Percentiles rank a stretch among this genome's conserved stretches.
phyloP scores from a whole-genome alignment of 2,888 invertebrate species.

The Lomographa bimaculata region DNA sequence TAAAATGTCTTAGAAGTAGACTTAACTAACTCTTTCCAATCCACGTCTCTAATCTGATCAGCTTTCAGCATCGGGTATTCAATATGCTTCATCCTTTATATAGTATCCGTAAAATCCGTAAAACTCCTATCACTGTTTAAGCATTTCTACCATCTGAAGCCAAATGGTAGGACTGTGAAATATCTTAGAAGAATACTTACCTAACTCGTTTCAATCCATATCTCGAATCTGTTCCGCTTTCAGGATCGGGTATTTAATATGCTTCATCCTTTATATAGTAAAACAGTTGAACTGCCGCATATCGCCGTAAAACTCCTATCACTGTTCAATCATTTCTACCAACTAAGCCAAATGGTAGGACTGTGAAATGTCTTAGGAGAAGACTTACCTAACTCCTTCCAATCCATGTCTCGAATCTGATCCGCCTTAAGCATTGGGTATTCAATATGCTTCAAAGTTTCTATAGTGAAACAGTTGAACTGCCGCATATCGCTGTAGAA shows the following conservation, averaged over 20 bases:
- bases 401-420: slow-evolving; percentile 92
- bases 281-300: slow-evolving; percentile 93
- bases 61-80: slow-evolving; percentile 90
- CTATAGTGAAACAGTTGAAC: slow-evolving; percentile 89
- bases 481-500: slow-evolving; percentile 94
- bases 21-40: slow-evolving; percentile 92
- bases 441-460: slow-evolving; percentile 92
- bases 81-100: slow-evolving; percentile 92
- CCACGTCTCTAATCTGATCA: slow-evolving; percentile 93
- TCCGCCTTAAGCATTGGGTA: slow-evolving; percentile 89
- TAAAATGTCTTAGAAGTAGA: no score
- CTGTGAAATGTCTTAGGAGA: no score
- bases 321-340: slow-evolving; percentile 96
- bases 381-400: slow-evolving; percentile 91
- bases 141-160: slow-evolving; percentile 94
- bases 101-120: slow-evolving; percentile 91
- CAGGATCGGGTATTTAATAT: slow-evolving; percentile 90
- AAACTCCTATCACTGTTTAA: slow-evolving; percentile 96
- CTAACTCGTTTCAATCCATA: slow-evolving; percentile 94
- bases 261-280: slow-evolving; percentile 89
- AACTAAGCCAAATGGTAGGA: slow-evolving; percentile 92
- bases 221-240: slow-evolving; percentile 91
- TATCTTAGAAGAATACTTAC: no score
- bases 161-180: no score
- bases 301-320: slow-evolving; percentile 94